These are phyloP conservation scores for Tachysurus fulvidraco DNA, from an alignment of 2,113 vertebrate genomes.

Conservation along the genomic window DNA sequence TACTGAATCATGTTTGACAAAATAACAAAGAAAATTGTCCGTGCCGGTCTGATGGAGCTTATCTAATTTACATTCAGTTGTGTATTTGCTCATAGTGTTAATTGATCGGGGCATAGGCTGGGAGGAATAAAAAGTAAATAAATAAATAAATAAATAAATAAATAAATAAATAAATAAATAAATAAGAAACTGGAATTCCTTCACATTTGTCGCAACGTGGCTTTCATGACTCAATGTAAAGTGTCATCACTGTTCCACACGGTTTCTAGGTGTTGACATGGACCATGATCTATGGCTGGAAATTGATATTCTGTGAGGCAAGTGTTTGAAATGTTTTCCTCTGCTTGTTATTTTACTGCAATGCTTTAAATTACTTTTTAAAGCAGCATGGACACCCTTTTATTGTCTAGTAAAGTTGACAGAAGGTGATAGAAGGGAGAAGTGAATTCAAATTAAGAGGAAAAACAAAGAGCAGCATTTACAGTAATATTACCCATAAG, in stretches of 20 bases:
- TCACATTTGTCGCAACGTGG: not conserved
- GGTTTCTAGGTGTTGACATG: conserved; percentile 6
- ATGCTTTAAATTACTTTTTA: not conserved
- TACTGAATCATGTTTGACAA: conserved; percentile 26
- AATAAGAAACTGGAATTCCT: not conserved
- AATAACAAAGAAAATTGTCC: conserved; percentile 25
- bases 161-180: too few relatives aligned
- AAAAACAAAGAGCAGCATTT: not conserved
- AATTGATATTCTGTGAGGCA: not conserved
- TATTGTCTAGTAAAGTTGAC: not conserved
- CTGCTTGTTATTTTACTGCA: not conserved
- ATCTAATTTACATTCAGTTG: conserved; percentile 10
- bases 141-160: too few relatives aligned
- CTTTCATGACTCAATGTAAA: conserved; percentile 19
- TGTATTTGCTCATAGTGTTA: conserved; percentile 16
- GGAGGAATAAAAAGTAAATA: not conserved
- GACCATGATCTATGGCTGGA: not conserved
- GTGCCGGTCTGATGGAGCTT: not conserved
- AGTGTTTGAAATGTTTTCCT: conserved; percentile 6
- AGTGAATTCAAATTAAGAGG: not conserved
- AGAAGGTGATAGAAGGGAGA: not conserved
- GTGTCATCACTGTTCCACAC: not conserved
- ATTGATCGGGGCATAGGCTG: conserved; percentile 2
- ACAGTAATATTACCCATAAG: not conserved
- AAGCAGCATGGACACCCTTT: not conserved